Conservation (phyloP, 2,113 vertebrate genomes). For the Phaetusa simplex region DNA sequence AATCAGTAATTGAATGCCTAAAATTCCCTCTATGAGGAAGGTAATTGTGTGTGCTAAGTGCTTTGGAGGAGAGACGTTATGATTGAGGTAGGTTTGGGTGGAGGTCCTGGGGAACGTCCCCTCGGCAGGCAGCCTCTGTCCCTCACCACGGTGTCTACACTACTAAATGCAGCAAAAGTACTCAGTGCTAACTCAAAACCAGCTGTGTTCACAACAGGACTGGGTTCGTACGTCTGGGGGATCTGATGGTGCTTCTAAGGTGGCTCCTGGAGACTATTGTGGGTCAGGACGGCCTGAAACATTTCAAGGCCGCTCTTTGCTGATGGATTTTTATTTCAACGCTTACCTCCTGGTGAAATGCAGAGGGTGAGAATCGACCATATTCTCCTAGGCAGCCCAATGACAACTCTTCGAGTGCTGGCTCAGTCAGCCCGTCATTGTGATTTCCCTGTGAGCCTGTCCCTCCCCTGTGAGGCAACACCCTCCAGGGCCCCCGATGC, state of each 20-base stretch:
- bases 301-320: background rate
- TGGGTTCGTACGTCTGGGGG: too few relatives aligned
- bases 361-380: background rate
- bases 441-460: background rate
- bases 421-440: accelerated
- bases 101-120: accelerated
- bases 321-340: background rate
- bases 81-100: background rate
- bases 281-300: background rate
- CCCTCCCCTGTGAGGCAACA: background rate
- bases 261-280: background rate
- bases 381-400: background rate
- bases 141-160: too few relatives aligned
- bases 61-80: background rate
- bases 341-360: background rate
- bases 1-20: background rate
- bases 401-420: background rate
- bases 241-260: background rate
- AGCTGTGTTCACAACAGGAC: background rate
- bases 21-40: background rate
- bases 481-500: background rate
- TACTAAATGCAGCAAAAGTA: background rate
- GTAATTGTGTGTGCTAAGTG: background rate
- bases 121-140: background rate
- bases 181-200: background rate